Base-by-base conservation (phyloP, 2,113 vertebrate genomes). In the Trinectes maculatus region DNA sequence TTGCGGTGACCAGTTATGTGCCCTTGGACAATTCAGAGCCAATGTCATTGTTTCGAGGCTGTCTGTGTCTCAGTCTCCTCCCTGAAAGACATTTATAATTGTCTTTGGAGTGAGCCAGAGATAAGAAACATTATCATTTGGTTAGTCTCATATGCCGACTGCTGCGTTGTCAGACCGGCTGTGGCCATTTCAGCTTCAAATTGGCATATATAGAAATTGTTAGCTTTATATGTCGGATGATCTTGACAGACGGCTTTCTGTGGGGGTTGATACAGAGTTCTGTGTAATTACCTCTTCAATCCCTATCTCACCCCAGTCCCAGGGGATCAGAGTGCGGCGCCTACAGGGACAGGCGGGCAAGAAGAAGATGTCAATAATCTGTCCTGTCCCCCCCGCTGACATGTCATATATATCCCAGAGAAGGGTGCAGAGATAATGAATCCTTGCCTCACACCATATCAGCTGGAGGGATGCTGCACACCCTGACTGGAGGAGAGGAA, bases 321-420 rank as follows among this genome's bases (percentile, higher is more conserved):
- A 0, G 59, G 72, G 82, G 80, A 81, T 82, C 76, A 63, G 82
- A n/a, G 53, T 28, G 40, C 31, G 9, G 55, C 55, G 85, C 83
- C 88, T 69, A 60, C 71, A 46, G 85, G 81, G 87, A 80, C 61
- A 69, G 66, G 42, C 73, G 4, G 63, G 55, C 39, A 71, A 60
- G 71, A 79, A 82, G 69, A 79, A 82, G 76, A 90, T 89, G 88
- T 87, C 89, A 91, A 91, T 90, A 90, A 88, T 80, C 83, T 70
- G 59, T 77, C 67, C 79, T 57, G 57, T 54, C 67, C 61, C 56
- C n/a, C 69, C 74, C 18, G 16, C 77, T 80, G 82, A 85, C 85
- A 88, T 85, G 85, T 66, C 82, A 80, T 68, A 85, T 85, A 79
- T 77, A 84, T 82, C 74, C 82, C 74, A 5, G 12, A 61, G 73